Evolutionary conservation across 2,113 vertebrate genomes (phyloP).

Genomic region (Cariama cristata): DNA sequence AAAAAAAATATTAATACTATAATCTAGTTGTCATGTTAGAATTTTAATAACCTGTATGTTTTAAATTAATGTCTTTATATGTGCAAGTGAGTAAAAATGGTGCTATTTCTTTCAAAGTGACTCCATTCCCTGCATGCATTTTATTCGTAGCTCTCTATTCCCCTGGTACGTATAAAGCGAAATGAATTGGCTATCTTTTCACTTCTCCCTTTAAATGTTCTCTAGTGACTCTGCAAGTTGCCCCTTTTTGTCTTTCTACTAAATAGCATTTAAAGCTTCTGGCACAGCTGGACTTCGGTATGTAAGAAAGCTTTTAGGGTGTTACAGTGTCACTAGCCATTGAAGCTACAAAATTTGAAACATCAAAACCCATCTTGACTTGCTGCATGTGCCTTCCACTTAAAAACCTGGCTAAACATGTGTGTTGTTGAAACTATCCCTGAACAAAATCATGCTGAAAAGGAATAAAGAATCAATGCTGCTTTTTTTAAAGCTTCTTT

Average conservation of each 20-base stretch:
- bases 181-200: slow-evolving; percentile 82
- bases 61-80: not conserved
- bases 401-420: not conserved
- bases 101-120: not conserved
- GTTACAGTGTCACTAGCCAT: slow-evolving; percentile 78
- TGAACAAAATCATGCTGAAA: not conserved
- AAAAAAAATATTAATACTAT: not conserved
- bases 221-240: slow-evolving; percentile 74
- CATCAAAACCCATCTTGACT: slow-evolving; percentile 67
- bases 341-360: slow-evolving; percentile 69
- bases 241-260: slow-evolving; percentile 37
- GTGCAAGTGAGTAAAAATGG: not conserved
- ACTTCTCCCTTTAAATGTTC: slow-evolving; percentile 77
- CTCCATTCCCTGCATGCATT: slow-evolving; percentile 73
- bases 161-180: slow-evolving; percentile 75
- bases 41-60: not conserved
- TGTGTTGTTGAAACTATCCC: not conserved
- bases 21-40: not conserved
- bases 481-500: slow-evolving; percentile 30
- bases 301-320: slow-evolving; percentile 75
- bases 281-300: slow-evolving; percentile 80
- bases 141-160: slow-evolving; percentile 83
- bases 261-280: slow-evolving; percentile 76
- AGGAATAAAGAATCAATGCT: not conserved
- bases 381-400: slow-evolving; percentile 62